Conservation (phyloP, 2,888 invertebrate genomes). For the Xanthorhoe designata region DNA sequence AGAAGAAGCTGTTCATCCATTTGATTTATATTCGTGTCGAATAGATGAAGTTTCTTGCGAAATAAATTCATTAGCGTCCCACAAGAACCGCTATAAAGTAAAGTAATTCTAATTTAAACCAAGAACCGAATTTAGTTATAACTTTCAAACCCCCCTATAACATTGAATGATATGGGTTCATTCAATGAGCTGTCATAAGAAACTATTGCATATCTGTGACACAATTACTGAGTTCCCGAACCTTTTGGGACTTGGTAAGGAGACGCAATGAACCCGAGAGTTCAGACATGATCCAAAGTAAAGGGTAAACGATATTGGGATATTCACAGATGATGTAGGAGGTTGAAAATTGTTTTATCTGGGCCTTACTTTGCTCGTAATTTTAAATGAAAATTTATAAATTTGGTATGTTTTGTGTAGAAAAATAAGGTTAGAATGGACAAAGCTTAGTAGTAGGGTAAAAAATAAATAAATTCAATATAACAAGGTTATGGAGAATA, state of each 20-base stretch:
- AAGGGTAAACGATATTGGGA: slow-evolving; percentile 27
- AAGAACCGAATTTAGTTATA: background rate
- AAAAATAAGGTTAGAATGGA: too few relatives aligned
- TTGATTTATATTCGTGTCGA: background rate
- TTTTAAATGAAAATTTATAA: background rate
- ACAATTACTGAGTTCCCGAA: slow-evolving; percentile 28
- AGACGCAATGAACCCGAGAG: slow-evolving; percentile 29
- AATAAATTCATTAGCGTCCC: background rate
- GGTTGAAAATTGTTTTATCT: slow-evolving; percentile 14
- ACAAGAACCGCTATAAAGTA: background rate
- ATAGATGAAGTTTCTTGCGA: background rate
- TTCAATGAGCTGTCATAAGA: slow-evolving; percentile 32
- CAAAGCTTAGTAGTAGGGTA: too few relatives aligned
- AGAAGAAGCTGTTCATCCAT: too few relatives aligned
- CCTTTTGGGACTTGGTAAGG: slow-evolving; percentile 29
- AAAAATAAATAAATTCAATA: too few relatives aligned
- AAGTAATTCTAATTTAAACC: slow-evolving; percentile 7
- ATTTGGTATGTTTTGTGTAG: background rate
- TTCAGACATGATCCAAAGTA: slow-evolving; percentile 21
- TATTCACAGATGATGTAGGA: slow-evolving; percentile 19
- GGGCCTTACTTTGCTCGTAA: background rate
- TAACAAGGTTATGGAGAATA: too few relatives aligned
- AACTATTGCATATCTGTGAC: slow-evolving; percentile 31
- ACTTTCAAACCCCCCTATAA: slow-evolving; percentile 20
- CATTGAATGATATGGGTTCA: slow-evolving; percentile 36